Evolutionary conservation across 92 coral and sea anemone species (phyloP).

Genomic region (Paramuricea clavata): DNA sequence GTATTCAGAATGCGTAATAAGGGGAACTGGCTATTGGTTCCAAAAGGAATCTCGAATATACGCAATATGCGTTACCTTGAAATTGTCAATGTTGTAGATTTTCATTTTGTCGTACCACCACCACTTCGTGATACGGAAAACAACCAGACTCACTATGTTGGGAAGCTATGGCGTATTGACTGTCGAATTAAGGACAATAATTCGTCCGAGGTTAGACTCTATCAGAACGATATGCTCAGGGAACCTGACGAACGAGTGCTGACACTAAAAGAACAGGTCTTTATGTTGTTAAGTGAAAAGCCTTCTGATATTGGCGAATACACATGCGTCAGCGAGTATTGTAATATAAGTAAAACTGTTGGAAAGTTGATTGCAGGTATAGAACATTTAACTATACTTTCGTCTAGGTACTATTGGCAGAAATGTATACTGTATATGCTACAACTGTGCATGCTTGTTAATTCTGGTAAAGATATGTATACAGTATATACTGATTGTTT

Average conservation of each 20-base stretch:
- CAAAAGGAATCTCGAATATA: too few relatives aligned
- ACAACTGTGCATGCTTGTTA: too few relatives aligned
- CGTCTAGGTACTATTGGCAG: too few relatives aligned
- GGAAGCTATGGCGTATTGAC: slow-evolving; percentile 8
- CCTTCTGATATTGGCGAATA: slow-evolving; percentile 2
- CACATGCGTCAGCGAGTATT: neutral
- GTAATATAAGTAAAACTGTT: slow-evolving; percentile 11
- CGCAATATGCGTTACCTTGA: too few relatives aligned
- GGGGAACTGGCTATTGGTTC: too few relatives aligned
- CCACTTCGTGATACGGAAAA: neutral
- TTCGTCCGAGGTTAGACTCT: neutral
- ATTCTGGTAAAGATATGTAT: too few relatives aligned
- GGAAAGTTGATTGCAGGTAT: neutral
- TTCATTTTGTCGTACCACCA: neutral
- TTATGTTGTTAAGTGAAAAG: slow-evolving; percentile 1
- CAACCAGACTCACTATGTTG: neutral
- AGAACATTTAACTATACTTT: too few relatives aligned
- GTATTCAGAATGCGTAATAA: too few relatives aligned
- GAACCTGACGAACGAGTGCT: neutral
- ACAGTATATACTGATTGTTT: too few relatives aligned
- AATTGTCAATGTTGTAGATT: neutral
- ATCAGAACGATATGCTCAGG: neutral
- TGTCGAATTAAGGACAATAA: neutral
- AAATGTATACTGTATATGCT: too few relatives aligned
- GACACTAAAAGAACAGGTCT: neutral